Evolutionary conservation across 2,113 vertebrate species (phyloP).

Genomic region (Malaclemys terrapin): DNA sequence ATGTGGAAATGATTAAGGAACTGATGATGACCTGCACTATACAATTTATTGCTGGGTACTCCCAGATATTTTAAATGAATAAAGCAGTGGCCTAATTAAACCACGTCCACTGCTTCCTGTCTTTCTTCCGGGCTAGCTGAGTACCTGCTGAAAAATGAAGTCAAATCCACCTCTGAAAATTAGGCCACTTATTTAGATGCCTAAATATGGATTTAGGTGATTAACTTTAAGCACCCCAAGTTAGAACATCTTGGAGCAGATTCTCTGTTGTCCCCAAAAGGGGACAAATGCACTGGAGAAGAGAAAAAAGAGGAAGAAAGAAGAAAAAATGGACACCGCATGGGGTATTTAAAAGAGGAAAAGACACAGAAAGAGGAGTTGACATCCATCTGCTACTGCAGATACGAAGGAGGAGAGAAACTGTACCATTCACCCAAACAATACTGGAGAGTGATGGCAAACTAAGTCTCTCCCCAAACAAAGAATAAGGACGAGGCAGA

Average conservation of each 20-base stretch:
- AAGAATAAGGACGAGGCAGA: neutral
- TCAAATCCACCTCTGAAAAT: neutral
- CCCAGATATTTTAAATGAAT: too few relatives aligned
- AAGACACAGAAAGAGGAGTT: neutral
- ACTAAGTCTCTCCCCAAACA: neutral
- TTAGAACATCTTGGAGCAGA: neutral
- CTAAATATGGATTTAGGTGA: neutral
- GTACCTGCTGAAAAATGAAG: too few relatives aligned
- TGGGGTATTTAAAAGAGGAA: neutral
- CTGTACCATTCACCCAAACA: neutral
- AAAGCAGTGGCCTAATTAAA: too few relatives aligned
- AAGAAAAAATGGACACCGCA: neutral
- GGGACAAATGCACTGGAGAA: neutral
- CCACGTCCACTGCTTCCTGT: too few relatives aligned
- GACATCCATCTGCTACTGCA: neutral
- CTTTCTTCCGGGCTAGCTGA: too few relatives aligned
- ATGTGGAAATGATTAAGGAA: too few relatives aligned
- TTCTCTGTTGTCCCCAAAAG: neutral
- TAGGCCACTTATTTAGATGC: neutral
- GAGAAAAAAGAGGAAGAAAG: neutral
- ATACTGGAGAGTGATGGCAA: neutral
- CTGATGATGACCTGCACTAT: too few relatives aligned
- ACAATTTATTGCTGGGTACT: too few relatives aligned
- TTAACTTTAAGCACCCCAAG: neutral
- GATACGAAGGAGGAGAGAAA: neutral